Evolutionary conservation across 2,888 invertebrate genomes (phyloP).

Genomic region (Drosophila setosimentum): DNA sequence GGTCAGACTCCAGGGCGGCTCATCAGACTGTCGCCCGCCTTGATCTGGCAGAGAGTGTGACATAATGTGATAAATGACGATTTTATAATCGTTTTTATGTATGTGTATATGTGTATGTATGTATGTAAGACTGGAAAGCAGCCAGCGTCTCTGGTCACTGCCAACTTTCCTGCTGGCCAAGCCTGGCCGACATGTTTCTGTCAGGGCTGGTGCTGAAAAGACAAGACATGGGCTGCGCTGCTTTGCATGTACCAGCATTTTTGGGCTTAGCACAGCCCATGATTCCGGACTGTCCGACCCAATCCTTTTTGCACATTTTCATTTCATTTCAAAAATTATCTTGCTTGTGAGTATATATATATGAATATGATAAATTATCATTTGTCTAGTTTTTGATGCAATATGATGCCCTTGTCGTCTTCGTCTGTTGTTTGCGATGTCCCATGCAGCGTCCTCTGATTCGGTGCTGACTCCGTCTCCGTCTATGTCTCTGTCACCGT

Average conservation of each 20-base stretch:
- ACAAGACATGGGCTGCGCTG: conserved; percentile 37
- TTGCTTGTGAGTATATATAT: conserved; percentile 1
- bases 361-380: conserved; percentile 73
- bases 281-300: conserved; percentile 8
- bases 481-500: conserved; percentile 11
- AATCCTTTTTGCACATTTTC: conserved; percentile 49
- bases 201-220: conserved; percentile 45
- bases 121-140: conserved; percentile 5
- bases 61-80: conserved; percentile 83
- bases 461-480: conserved; percentile 2
- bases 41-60: conserved; percentile 46
- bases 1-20: conserved; percentile 32
- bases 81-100: conserved; percentile 75
- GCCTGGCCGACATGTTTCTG: conserved; percentile 55
- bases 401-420: conserved; percentile 71
- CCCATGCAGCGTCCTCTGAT: conserved; percentile 4
- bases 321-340: conserved; percentile 44
- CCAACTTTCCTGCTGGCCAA: conserved; percentile 36
- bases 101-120: conserved; percentile 1
- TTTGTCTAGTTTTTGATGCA: conserved; percentile 70
- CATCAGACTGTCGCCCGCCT: conserved; percentile 55
- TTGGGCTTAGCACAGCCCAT: conserved; percentile 12
- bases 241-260: conserved; percentile 47
- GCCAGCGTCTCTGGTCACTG: conserved; percentile 1
- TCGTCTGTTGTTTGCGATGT: conserved; percentile 43